These are phyloP conservation scores for Esox masquinongy DNA, from an alignment of 2,797 vertebrate species.

Conservation along the genomic window DNA sequence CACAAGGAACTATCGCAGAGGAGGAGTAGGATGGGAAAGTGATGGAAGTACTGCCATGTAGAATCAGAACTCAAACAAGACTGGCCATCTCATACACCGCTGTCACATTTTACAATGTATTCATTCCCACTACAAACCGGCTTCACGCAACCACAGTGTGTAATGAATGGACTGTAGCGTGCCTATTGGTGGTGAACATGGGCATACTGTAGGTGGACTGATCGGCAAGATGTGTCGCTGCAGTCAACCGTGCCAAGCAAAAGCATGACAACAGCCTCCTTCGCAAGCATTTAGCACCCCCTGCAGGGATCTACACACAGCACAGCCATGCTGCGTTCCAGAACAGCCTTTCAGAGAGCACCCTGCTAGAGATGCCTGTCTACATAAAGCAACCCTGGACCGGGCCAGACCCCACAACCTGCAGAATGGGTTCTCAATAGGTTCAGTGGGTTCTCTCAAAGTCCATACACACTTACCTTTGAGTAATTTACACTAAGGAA, in stretches of 20 bases:
- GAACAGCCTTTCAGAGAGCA: background rate
- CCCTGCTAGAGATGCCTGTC: background rate
- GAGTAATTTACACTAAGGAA: background rate
- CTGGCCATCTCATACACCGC: background rate
- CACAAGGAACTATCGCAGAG: conserved; percentile 69
- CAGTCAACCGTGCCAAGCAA: background rate
- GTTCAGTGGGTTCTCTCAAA: background rate
- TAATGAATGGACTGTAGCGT: background rate
- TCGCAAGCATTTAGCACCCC: conserved; percentile 15
- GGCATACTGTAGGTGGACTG: background rate
- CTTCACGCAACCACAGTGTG: conserved; percentile 18
- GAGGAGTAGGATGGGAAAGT: background rate
- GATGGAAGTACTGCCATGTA: conserved; percentile 9
- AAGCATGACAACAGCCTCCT: background rate
- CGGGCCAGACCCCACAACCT: background rate
- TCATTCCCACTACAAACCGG: background rate
- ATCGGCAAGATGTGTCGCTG: background rate
- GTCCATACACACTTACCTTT: conserved; percentile 4
- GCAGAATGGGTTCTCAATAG: background rate
- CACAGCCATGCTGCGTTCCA: background rate
- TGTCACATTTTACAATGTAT: conserved; percentile 8
- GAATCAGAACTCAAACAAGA: conserved; percentile 10
- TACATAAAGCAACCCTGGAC: background rate
- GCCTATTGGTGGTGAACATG: background rate
- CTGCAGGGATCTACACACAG: conserved; percentile 10